Evolutionary conservation across 1,140 invertebrate genomes (phyloP).

Genomic region (Bombus pascuorum): DNA sequence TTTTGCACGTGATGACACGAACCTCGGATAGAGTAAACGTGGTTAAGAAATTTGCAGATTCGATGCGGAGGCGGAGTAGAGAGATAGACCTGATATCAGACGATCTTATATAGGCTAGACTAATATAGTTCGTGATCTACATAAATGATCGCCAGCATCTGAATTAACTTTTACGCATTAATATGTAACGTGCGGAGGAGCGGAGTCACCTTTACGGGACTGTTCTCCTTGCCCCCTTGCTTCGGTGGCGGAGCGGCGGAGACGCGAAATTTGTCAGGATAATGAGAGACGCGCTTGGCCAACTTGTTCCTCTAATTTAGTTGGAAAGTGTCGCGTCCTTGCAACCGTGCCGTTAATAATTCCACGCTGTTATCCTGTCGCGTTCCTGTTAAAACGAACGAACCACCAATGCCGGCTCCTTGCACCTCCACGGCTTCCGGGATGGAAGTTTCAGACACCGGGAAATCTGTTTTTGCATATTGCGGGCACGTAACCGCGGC

Average conservation of each 20-base stretch:
- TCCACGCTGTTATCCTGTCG: conserved; percentile 57
- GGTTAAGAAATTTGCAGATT: conserved; percentile 53
- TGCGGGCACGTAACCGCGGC: conserved; percentile 33
- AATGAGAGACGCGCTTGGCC: conserved; percentile 52
- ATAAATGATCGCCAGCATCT: conserved; percentile 59
- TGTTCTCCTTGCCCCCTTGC: neutral
- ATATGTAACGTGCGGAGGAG: conserved; percentile 54
- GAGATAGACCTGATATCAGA: conserved; percentile 40
- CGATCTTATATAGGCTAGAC: conserved; percentile 32
- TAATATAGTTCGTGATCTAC: conserved; percentile 71
- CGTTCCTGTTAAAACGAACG: conserved; percentile 1
- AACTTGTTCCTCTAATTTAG: conserved; percentile 64
- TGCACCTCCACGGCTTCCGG: neutral
- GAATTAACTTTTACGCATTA: conserved; percentile 69
- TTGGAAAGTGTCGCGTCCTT: conserved; percentile 57
- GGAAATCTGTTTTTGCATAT: conserved; percentile 47
- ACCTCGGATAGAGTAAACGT: neutral
- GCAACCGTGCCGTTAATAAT: conserved; percentile 64
- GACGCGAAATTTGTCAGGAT: conserved; percentile 58
- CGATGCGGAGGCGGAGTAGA: neutral
- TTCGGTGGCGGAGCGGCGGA: neutral
- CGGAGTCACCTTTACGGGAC: neutral
- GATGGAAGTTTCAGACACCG: conserved; percentile 53
- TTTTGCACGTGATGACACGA: conserved; percentile 13
- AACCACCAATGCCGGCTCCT: neutral